Percentiles rank a stretch among this genome's conserved stretches.
Evolutionary conservation across 2,888 invertebrate species (phyloP).

Genomic region (Platycheirus albimanus): DNA sequence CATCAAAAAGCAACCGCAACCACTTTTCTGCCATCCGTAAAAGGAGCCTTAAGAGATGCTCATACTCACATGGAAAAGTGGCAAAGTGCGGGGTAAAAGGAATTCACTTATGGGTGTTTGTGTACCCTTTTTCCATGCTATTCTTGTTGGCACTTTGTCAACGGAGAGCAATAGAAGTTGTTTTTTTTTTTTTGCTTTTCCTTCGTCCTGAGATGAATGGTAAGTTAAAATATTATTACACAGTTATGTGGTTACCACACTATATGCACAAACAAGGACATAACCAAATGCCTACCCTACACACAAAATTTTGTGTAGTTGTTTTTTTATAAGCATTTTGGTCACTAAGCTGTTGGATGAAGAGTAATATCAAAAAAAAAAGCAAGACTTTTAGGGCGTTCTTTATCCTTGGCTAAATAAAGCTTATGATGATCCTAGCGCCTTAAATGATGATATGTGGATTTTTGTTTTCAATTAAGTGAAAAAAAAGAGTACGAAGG

Average conservation of each 20-base stretch:
- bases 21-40: background rate
- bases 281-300: no score
- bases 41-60: background rate
- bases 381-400: background rate
- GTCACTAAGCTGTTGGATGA: background rate
- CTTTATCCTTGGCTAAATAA: background rate
- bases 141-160: no score
- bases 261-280: background rate
- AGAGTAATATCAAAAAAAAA: background rate
- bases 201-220: background rate
- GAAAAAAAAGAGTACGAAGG: background rate
- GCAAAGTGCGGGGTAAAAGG: background rate
- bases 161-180: background rate
- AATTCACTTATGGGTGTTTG: background rate
- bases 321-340: background rate
- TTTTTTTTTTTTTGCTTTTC: background rate
- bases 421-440: background rate
- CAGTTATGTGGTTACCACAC: background rate
- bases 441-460: background rate
- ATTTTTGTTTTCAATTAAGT: background rate
- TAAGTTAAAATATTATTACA: background rate
- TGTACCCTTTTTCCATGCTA: background rate
- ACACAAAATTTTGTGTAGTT: background rate
- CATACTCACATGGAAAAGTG: background rate
- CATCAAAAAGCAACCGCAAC: background rate